These are phyloP conservation scores for Coleophora deauratella DNA, from an alignment of 2,888 invertebrate species.

Conservation along the genomic window DNA sequence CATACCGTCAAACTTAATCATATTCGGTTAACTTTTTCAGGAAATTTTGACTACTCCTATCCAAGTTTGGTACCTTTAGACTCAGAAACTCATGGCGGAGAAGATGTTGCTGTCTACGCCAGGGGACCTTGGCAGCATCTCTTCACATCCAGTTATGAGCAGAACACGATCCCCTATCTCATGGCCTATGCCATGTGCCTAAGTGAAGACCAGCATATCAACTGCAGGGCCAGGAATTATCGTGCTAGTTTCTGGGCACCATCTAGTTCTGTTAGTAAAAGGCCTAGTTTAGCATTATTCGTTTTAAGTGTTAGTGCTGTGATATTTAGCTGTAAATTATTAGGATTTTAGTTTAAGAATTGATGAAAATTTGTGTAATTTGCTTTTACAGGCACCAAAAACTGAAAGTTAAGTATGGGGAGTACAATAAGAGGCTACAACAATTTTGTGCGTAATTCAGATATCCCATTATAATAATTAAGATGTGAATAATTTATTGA, in stretches of 20 bases:
- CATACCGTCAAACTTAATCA: no score
- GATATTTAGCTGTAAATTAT: conserved; percentile 29
- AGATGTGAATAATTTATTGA: no score
- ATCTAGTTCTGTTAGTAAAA: conserved; percentile 15
- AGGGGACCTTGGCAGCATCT: conserved; percentile 85
- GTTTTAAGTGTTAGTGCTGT: conserved; percentile 30
- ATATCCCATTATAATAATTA: no score
- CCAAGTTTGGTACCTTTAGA: conserved; percentile 76
- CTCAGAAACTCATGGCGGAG: conserved; percentile 83
- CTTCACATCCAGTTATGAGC: conserved; percentile 85
- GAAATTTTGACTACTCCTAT: conserved; percentile 64
- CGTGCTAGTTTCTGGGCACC: conserved; percentile 21
- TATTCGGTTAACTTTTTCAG: no score
- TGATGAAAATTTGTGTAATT: no score
- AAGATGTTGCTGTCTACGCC: conserved; percentile 85
- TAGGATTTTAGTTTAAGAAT: background rate
- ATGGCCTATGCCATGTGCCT: conserved; percentile 83
- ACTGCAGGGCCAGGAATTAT: conserved; percentile 28
- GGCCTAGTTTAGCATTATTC: conserved; percentile 16
- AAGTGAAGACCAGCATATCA: conserved; percentile 64
- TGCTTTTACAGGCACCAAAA: no score
- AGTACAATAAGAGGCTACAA: no score
- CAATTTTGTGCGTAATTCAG: no score
- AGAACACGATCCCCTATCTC: conserved; percentile 83
- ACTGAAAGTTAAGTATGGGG: no score